These are phyloP conservation scores for Anthrax anthrax DNA, from an alignment of 2,888 invertebrate genomes.

Conservation along the genomic window DNA sequence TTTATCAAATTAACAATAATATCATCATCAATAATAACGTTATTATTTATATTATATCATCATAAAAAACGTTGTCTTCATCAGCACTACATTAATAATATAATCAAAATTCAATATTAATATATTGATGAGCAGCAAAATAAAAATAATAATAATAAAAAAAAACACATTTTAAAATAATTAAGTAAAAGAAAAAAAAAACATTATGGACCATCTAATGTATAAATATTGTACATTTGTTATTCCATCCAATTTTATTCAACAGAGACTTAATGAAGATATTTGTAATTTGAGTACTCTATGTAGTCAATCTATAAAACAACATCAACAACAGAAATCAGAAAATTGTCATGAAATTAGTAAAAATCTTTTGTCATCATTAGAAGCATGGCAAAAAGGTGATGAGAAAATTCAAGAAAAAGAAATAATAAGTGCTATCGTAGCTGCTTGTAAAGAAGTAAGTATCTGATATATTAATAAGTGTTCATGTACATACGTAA, in stretches of 20 bases:
- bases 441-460: slow-evolving; percentile 31
- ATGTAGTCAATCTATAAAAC: slow-evolving; percentile 28
- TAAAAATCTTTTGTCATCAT: slow-evolving; percentile 19
- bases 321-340: neutral
- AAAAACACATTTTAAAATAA: too few species aligned
- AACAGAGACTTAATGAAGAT: slow-evolving; percentile 41
- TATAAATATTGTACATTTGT: too few species aligned
- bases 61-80: neutral
- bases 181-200: too few species aligned
- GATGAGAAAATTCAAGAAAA: slow-evolving; percentile 28
- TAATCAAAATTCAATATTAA: too few species aligned
- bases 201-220: too few species aligned
- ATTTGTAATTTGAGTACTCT: slow-evolving; percentile 43
- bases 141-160: too few species aligned
- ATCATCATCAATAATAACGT: slow-evolving; percentile 2
- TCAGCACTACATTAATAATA: too few species aligned
- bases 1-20: slow-evolving; percentile 9
- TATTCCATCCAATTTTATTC: too few species aligned
- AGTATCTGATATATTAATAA: too few species aligned
- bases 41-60: neutral
- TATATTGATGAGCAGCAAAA: too few species aligned
- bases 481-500: neutral
- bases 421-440: slow-evolving; percentile 29
- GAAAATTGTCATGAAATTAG: neutral
- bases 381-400: slow-evolving; percentile 31